Conservation (phyloP, 2,797 vertebrate species). For the Ctenochaetus hawaiiensis region DNA sequence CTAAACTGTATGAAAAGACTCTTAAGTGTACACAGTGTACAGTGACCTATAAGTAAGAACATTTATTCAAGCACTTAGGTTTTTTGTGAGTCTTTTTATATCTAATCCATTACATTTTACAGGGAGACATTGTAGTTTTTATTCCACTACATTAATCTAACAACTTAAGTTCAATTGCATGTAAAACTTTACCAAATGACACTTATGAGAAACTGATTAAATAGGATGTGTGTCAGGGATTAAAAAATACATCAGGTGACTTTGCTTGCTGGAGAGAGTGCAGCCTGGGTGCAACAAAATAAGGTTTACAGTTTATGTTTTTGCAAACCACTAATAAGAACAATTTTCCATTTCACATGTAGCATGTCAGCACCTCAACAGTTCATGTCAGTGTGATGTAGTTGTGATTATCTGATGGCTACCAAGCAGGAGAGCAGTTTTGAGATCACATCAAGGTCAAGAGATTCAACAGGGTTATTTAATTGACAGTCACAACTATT, state of each 20-base stretch:
- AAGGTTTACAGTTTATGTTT: too few species aligned
- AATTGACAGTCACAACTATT: too few species aligned
- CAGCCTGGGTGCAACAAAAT: too few species aligned
- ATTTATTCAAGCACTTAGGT: background rate
- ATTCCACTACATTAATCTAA: background rate
- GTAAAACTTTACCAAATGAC: background rate
- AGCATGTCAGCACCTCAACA: too few species aligned
- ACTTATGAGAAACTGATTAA: slow-evolving; percentile 5
- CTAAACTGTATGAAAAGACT: slow-evolving; percentile 28
- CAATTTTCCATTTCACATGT: too few species aligned
- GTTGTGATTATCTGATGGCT: too few species aligned
- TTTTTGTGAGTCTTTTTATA: background rate
- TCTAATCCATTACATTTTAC: background rate
- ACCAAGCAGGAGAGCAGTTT: too few species aligned
- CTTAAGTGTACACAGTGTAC: slow-evolving; percentile 5
- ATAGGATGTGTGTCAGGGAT: background rate
- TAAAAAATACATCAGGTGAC: background rate
- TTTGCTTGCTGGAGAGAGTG: too few species aligned
- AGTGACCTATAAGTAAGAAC: background rate
- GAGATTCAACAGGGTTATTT: too few species aligned
- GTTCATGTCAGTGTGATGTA: too few species aligned
- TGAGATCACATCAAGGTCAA: too few species aligned
- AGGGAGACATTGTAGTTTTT: background rate
- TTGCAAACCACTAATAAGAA: too few species aligned
- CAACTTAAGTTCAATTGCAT: background rate